Evolutionary conservation across 2,113 vertebrate genomes (phyloP).

Genomic region (Bubo blakistoni): DNA sequence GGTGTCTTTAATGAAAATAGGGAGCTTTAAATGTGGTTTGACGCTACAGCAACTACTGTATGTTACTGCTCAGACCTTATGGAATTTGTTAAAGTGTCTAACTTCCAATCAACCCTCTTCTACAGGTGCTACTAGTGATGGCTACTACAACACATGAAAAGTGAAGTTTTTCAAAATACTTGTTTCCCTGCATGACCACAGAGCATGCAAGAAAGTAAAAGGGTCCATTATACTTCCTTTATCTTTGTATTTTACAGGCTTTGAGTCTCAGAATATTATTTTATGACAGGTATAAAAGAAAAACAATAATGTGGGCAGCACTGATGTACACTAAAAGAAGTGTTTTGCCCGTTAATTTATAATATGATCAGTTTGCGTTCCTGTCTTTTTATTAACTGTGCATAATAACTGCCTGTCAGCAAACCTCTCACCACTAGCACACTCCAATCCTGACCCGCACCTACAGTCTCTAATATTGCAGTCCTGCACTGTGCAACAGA

Average conservation of each 20-base stretch:
- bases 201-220: background rate
- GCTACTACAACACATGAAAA: background rate
- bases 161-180: background rate
- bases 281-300: background rate
- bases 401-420: background rate
- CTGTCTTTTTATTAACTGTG: background rate
- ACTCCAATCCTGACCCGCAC: background rate
- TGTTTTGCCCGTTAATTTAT: background rate
- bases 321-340: background rate
- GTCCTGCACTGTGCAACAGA: background rate
- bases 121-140: background rate
- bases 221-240: background rate
- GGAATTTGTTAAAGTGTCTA: background rate
- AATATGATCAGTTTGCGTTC: background rate
- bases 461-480: background rate
- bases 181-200: background rate
- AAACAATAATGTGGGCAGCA: background rate
- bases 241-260: background rate
- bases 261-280: background rate
- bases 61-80: background rate
- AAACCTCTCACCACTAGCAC: background rate
- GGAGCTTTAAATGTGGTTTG: background rate
- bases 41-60: background rate
- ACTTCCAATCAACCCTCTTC: background rate
- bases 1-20: background rate